These are phyloP conservation scores for Siniperca knerii DNA, from an alignment of 2,113 vertebrate genomes.

Conservation along the genomic window DNA sequence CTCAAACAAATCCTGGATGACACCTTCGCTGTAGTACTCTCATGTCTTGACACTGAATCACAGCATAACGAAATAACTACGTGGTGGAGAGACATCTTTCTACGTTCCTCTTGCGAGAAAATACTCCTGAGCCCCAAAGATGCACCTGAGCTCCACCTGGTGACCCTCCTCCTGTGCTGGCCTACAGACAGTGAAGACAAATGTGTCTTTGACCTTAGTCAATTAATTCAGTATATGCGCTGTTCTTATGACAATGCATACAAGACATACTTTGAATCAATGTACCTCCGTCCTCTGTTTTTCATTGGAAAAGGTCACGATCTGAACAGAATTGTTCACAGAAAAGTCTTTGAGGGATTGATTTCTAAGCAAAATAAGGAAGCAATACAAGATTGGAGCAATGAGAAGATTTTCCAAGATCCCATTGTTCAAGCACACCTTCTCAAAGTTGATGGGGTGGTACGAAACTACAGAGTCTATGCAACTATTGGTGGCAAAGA, in stretches of 20 bases:
- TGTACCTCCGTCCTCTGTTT: conserved; percentile 41
- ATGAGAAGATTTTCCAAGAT: conserved; percentile 22
- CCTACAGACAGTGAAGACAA: neutral
- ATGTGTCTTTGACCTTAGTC: neutral
- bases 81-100: conserved; percentile 14
- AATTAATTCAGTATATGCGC: neutral
- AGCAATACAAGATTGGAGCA: neutral
- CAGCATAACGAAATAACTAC: conserved; percentile 1
- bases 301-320: conserved; percentile 36
- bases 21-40: neutral
- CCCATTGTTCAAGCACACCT: neutral
- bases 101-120: neutral
- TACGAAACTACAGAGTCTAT: conserved; percentile 17
- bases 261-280: neutral
- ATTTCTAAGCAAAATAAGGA: neutral
- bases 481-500: neutral
- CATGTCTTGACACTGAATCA: neutral
- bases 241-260: neutral
- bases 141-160: conserved; percentile 32
- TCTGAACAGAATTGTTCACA: conserved; percentile 33
- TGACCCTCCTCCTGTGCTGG: conserved; percentile 32
- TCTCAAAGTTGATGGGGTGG: conserved; percentile 4
- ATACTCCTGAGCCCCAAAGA: neutral
- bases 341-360: neutral
- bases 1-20: neutral